Evolutionary conservation across 1,140 invertebrate species (phyloP).

Genomic region (Yoshiicerus persimilis): DNA sequence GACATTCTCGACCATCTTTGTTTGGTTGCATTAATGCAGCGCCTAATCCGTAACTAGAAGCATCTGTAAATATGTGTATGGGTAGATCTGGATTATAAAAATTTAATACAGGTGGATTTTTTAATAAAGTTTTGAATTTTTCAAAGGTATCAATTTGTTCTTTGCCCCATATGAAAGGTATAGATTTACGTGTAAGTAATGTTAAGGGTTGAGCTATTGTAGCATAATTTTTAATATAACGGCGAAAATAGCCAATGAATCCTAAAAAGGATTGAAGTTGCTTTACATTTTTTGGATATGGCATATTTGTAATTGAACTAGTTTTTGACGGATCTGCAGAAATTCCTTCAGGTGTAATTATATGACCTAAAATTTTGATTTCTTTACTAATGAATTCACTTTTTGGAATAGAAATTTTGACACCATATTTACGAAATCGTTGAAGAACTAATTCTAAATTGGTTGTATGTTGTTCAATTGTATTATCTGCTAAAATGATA

Average conservation of each 20-base stretch:
- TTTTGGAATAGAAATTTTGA: conserved; percentile 36
- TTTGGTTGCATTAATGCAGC: conserved; percentile 50
- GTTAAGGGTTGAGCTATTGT: conserved; percentile 47
- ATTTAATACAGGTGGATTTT: conserved; percentile 35
- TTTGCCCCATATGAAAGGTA: conserved; percentile 20
- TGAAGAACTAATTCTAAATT: background rate
- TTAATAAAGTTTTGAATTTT: conserved; percentile 38
- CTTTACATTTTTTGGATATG: conserved; percentile 50
- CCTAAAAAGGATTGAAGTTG: conserved; percentile 55
- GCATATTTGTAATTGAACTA: conserved; percentile 46
- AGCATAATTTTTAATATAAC: conserved; percentile 52
- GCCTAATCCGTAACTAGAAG: conserved; percentile 49
- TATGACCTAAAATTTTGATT: conserved; percentile 51
- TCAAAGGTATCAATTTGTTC: conserved; percentile 45
- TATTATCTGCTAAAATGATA: background rate
- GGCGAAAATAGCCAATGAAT: conserved; percentile 54
- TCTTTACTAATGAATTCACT: background rate
- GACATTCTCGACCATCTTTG: conserved; percentile 45
- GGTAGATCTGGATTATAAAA: conserved; percentile 50
- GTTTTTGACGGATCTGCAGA: conserved; percentile 50
- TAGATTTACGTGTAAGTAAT: conserved; percentile 49
- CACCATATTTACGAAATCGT: background rate
- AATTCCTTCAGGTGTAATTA: conserved; percentile 50
- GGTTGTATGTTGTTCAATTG: background rate
- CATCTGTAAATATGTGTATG: conserved; percentile 51